phyloP scores from a whole-genome alignment of 35 echinoderm and acorn worm genomes.

The Hemicentrotus pulcherrimus region DNA sequence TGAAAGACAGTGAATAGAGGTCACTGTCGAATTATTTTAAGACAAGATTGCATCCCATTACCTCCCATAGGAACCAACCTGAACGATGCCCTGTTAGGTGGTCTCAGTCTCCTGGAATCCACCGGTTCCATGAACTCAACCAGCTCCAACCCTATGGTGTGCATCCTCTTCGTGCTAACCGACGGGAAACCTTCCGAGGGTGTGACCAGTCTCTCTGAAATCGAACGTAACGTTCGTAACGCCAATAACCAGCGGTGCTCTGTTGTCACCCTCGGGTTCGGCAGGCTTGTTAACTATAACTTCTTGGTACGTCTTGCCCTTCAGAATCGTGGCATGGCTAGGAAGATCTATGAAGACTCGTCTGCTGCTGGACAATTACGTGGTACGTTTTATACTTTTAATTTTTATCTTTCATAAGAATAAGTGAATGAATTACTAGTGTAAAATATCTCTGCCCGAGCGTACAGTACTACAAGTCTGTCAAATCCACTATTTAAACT shows the following conservation, averaged over 20 bases:
- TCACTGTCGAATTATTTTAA: no score
- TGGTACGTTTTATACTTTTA: constrained; percentile 7
- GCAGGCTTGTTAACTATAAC: constrained; percentile 78
- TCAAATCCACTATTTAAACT: no score
- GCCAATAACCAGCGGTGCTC: constrained; percentile 78
- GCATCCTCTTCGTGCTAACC: constrained; percentile 88
- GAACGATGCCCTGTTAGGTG: constrained; percentile 82
- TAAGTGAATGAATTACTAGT: no score
- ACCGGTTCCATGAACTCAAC: constrained; percentile 68
- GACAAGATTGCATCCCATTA: no score
- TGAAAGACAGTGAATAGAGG: background rate
- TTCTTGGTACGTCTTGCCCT: constrained; percentile 87
- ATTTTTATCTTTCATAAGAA: background rate
- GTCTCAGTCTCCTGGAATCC: constrained; percentile 68
- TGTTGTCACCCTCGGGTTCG: constrained; percentile 84
- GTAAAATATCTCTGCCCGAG: no score
- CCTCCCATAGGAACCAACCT: constrained; percentile 83
- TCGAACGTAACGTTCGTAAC: constrained; percentile 68
- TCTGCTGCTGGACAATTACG: constrained; percentile 69
- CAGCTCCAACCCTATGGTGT: constrained; percentile 64
- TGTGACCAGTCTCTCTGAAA: constrained; percentile 64
- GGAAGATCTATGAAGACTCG: constrained; percentile 80
- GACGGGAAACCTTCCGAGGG: constrained; percentile 85
- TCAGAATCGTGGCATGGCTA: constrained; percentile 87
- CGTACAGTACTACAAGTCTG: no score